These are phyloP conservation scores for Desoria tigrina DNA, from an alignment of 2,888 invertebrate species.

Conservation along the genomic window DNA sequence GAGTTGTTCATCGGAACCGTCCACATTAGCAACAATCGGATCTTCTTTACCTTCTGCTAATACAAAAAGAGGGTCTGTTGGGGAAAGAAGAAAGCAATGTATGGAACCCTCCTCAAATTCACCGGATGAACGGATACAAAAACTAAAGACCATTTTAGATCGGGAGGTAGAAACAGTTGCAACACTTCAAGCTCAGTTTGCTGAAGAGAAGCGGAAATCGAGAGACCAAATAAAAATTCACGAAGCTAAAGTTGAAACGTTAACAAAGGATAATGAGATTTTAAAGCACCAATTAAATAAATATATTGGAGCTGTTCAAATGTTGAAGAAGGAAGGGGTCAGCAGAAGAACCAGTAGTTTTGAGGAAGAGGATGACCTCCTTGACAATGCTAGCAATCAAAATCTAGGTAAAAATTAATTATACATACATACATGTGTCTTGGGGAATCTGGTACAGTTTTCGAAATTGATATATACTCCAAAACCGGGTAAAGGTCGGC, in stretches of 20 bases:
- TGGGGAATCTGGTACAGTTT: too few relatives aligned
- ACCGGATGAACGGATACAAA: constrained; percentile 44
- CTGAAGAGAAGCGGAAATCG: constrained; percentile 56
- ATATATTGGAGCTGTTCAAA: constrained; percentile 85
- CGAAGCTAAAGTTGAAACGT: constrained; percentile 62
- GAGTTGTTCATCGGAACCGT: constrained; percentile 29
- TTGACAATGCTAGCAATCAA: too few relatives aligned
- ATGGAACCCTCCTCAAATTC: constrained; percentile 8
- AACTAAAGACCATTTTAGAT: constrained; percentile 56
- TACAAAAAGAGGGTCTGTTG: too few relatives aligned
- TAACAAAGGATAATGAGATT: constrained; percentile 77
- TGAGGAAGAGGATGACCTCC: constrained; percentile 22
- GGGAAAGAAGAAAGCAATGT: too few relatives aligned
- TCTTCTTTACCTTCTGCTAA: not conserved
- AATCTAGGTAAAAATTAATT: too few relatives aligned
- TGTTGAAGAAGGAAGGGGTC: constrained; percentile 65
- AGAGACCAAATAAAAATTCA: constrained; percentile 57
- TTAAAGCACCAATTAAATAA: constrained; percentile 81
- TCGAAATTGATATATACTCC: too few relatives aligned
- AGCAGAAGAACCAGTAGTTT: constrained; percentile 22
- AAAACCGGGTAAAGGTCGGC: too few relatives aligned
- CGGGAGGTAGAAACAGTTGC: constrained; percentile 61
- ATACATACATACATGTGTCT: too few relatives aligned
- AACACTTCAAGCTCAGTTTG: constrained; percentile 62
- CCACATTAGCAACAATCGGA: not conserved